A percentile compares a stretch with the other conserved stretches of the same genome.
These are phyloP conservation scores for Heloderma charlesbogerti DNA, from an alignment of 2,113 vertebrate species.

Conservation along the genomic window DNA sequence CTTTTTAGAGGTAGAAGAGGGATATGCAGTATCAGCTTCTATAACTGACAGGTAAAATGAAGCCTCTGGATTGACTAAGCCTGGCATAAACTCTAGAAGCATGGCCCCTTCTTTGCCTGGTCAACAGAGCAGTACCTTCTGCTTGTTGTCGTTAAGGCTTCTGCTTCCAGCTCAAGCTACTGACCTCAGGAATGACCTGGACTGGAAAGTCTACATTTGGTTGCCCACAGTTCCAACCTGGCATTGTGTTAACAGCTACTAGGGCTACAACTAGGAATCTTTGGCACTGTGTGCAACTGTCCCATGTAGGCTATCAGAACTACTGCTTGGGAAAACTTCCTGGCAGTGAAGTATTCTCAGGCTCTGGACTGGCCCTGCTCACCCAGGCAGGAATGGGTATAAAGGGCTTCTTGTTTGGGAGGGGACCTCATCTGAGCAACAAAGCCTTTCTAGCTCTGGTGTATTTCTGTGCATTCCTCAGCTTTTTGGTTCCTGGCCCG, in stretches of 20 bases:
- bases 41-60: neutral
- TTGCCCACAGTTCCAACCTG: neutral
- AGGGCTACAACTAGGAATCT: neutral
- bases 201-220: neutral
- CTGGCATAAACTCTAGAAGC: neutral
- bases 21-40: neutral
- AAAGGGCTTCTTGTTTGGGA: neutral
- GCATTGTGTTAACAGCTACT: neutral
- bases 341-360: neutral
- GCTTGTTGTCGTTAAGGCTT: neutral
- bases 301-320: neutral
- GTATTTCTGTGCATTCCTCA: neutral
- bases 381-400: neutral
- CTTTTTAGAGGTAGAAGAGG: no score
- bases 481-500: neutral
- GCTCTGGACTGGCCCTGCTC: neutral
- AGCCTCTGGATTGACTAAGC: neutral
- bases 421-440: neutral
- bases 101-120: neutral
- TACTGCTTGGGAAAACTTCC: neutral
- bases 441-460: neutral
- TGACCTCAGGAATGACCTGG: neutral
- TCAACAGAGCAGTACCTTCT: neutral
- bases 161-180: neutral
- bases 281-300: neutral